These are phyloP conservation scores for Micrastur ruficollis DNA, from an alignment of 2,797 vertebrate species.

Conservation along the genomic window DNA sequence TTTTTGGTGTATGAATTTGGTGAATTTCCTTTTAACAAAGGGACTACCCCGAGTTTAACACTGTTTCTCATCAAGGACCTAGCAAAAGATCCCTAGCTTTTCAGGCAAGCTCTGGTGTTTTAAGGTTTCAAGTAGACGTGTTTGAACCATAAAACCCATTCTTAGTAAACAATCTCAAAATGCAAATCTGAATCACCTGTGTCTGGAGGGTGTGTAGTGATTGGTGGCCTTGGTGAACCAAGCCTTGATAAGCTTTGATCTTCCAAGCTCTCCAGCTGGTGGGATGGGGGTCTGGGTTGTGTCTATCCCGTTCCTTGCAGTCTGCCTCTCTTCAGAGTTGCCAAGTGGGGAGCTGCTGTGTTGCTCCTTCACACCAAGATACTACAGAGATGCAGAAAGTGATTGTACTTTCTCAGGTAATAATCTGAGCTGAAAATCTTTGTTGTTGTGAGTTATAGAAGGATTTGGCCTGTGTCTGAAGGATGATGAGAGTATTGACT, in stretches of 20 bases:
- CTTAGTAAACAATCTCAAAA: not conserved
- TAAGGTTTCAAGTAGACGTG: not conserved
- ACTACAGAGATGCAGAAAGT: not conserved
- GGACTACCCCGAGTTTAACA: not conserved
- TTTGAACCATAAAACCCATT: not conserved
- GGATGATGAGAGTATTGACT: not conserved
- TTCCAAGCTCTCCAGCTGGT: fast-evolving
- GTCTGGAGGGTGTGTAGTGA: not conserved
- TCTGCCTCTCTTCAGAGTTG: fast-evolving
- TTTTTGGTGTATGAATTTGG: not conserved
- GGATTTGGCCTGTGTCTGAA: not conserved
- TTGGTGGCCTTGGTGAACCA: not conserved
- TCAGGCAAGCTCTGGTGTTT: fast-evolving
- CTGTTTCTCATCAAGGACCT: not conserved
- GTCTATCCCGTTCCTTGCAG: fast-evolving
- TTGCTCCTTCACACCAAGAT: fast-evolving
- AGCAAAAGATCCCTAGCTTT: not conserved
- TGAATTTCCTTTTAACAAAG: not conserved
- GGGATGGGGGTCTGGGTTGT: not conserved
- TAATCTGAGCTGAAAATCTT: not conserved
- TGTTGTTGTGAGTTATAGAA: not conserved
- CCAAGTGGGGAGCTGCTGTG: fast-evolving
- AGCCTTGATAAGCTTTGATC: not conserved
- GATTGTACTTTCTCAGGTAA: not conserved
- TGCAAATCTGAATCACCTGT: not conserved